Base-by-base conservation (phyloP, 2,113 vertebrate species). In the Tenrec ecaudatus region DNA sequence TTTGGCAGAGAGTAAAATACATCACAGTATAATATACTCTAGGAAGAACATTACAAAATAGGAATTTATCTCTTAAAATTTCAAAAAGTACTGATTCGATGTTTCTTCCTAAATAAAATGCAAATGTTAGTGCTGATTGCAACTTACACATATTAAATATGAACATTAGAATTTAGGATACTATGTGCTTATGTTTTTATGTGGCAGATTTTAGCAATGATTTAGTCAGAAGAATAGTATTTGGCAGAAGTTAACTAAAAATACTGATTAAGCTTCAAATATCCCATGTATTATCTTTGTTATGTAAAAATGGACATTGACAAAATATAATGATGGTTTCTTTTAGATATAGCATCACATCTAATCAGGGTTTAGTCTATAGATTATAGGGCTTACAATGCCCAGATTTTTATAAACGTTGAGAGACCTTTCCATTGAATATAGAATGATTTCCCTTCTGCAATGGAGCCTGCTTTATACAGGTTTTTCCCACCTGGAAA, bases 121-220 rank as follows among this genome's bases (percentile, higher is more conserved):
- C 53, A 96, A 73, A 96, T 94, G 64, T 95, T 85, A 94, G 90
- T 90, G 75, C 80, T 96, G 93, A 90, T 85, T 88, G 77, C 40
- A 90, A 92, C 47, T 29, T 43, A 60, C 40, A 88, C 36, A 97
- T 71, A 73, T 94, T 85, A 80, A 38, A 92, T 66, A 95, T 84
- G 81, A 89, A 96, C 93, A 95, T 94, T 88, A 64, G 2, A 96
- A 78, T 81, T 31, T 90, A 73, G n/a, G 14, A 53, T 31, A 19
- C 57, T 71, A 93, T 80, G 8, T 0, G 40, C 40, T 31, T 69
- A 93, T 92, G 77, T 47, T 82, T 91, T 88, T 47, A 90, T 66
- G 77, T 94, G 86, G 95, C 38, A 93, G 86, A 92, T 90, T 57
- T 86, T 95, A 93, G 85, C 90, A 95, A 53, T 93, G 95, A 96